Evolutionary conservation across 2,888 invertebrate genomes (phyloP).

Genomic region (Pseudococcus viburni): DNA sequence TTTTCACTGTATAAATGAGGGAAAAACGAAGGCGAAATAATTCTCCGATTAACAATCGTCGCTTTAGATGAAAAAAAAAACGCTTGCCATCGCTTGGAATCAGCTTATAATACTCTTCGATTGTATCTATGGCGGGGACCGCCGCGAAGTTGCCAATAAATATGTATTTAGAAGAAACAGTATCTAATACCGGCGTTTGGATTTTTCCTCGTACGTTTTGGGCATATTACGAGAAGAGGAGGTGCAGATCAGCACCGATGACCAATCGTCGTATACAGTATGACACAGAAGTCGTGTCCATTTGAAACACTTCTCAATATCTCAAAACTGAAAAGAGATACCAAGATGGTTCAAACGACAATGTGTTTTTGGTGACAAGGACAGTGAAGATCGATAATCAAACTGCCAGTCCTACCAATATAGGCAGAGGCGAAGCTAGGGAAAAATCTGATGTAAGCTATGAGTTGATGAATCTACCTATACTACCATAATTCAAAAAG

Average conservation of each 20-base stretch:
- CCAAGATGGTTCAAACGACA: too few species aligned
- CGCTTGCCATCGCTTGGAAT: conserved; percentile 27
- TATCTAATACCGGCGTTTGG: conserved; percentile 23
- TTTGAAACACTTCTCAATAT: too few species aligned
- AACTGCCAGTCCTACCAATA: too few species aligned
- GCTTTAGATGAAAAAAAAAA: background rate
- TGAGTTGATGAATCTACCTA: too few species aligned
- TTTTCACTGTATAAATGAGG: conserved; percentile 41
- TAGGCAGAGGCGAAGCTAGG: too few species aligned
- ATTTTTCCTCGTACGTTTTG: background rate
- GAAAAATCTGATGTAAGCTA: too few species aligned
- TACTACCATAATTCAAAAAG: too few species aligned
- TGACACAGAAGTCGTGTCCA: too few species aligned
- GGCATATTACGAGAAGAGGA: background rate
- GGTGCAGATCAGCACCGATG: background rate
- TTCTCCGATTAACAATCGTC: conserved; percentile 53
- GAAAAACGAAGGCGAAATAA: conserved; percentile 51
- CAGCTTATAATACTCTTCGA: conserved; percentile 41
- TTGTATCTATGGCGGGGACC: conserved; percentile 37
- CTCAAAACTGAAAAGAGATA: too few species aligned
- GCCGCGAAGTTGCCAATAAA: conserved; percentile 56
- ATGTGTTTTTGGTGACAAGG: too few species aligned
- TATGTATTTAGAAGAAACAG: conserved; percentile 52
- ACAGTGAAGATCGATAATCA: too few species aligned
- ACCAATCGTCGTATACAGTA: background rate